Percentiles rank a stretch among this genome's conserved stretches.
Evolutionary conservation across 2,113 vertebrate genomes (phyloP).

Genomic region (Zootoca vivipara): DNA sequence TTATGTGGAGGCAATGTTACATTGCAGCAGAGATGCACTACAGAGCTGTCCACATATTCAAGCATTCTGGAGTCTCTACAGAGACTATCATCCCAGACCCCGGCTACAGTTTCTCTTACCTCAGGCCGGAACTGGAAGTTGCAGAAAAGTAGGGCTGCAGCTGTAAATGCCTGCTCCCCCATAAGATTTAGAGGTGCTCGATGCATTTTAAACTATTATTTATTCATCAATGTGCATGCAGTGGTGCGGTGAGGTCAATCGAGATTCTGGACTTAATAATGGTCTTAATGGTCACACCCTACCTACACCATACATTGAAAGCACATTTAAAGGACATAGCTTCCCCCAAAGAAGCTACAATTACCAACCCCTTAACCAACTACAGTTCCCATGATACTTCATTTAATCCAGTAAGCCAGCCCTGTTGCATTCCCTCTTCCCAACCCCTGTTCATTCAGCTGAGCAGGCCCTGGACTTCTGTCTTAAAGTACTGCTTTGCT

Average conservation of each 20-base stretch:
- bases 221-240: neutral
- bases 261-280: no score
- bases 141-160: neutral
- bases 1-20: conserved; percentile 5
- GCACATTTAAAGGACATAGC: no score
- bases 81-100: neutral
- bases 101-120: neutral
- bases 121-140: neutral
- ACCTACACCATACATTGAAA: no score
- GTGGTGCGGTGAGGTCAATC: no score
- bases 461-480: neutral
- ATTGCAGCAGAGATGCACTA: neutral
- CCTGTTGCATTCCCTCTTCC: no score
- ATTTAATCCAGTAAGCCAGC: no score
- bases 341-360: no score
- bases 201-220: neutral
- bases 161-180: neutral
- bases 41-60: neutral
- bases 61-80: neutral
- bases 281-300: no score
- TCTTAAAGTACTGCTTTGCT: neutral
- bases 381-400: no score
- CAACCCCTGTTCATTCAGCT: neutral
- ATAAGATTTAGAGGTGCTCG: neutral
- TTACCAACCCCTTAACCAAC: no score